Base-by-base conservation (phyloP, 2,113 vertebrate genomes). In the Chamaetylas fuelleborni region DNA sequence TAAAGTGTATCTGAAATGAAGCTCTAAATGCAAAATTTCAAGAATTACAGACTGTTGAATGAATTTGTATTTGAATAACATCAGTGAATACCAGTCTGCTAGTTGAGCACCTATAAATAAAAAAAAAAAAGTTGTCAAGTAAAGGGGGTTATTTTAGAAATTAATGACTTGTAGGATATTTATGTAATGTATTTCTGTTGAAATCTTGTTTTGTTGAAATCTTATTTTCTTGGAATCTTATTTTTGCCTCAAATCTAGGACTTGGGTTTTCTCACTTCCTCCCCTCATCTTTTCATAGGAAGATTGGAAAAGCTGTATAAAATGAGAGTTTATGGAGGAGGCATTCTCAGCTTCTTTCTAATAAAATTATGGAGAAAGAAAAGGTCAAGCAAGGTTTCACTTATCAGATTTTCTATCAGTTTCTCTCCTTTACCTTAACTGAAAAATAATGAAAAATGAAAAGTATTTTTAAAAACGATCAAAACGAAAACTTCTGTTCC, bases 231-330 rank as follows among this genome's bases (percentile, higher is more conserved):
- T 47, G 65, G 76, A 72, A 77, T 57, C 23, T 91, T 90, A 69
- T 89, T 95, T 96, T 90, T 93, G 74, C 42, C 31, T 96, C 45
- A 90, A 88, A 94, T 88, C 85, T 90, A 82, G 92, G 95, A 33
- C 93, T 94, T 72, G 65, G 0, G 23, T 85, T 91, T 95, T 97
- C 91, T 95, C 91, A 96, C 92, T 93, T 90, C 76, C 67, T 90
- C 51, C 80, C 57, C 78, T 86, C 48, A 51, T 89, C 58, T 70
- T 87, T 71, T 91, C 70, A 67, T 78, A 80, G 66, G 50, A 93
- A 78, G 93, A 81, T 23, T 71, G 70, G 61, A 92, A 87, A 72
- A 91, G 77, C 61, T 92, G 58, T 84, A 81, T 58, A 56, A 92
- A 94, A 22, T 58, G 57, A 71, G 23, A 34, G 23, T 36, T 88